phyloP scores from a whole-genome alignment of 2,888 invertebrate genomes.

The Hermodice carunculata region DNA sequence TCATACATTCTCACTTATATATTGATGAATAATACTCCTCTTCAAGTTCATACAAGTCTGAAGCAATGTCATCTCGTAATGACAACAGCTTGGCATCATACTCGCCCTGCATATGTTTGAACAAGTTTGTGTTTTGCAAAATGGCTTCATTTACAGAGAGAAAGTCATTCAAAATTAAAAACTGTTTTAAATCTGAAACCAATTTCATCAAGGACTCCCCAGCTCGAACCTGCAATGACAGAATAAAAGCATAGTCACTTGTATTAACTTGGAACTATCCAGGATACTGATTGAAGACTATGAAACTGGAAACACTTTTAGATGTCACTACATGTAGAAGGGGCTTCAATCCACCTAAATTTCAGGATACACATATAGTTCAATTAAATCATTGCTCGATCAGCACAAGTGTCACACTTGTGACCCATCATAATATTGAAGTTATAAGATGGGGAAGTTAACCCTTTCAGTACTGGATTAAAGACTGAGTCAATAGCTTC shows the following conservation, averaged over 20 bases:
- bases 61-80: constrained; percentile 93
- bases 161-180: constrained; percentile 97
- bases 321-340: too few relatives aligned
- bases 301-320: too few relatives aligned
- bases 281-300: too few relatives aligned
- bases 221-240: constrained; percentile 80
- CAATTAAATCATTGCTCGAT: too few relatives aligned
- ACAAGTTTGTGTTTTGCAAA: constrained; percentile 90
- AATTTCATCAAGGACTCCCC: constrained; percentile 97
- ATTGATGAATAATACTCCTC: constrained; percentile 84
- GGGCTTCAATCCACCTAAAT: too few relatives aligned
- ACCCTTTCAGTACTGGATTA: too few relatives aligned
- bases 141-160: constrained; percentile 98
- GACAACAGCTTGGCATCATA: constrained; percentile 94
- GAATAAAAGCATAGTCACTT: neutral
- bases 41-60: constrained; percentile 91
- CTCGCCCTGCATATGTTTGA: constrained; percentile 90
- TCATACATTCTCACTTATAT: constrained; percentile 65
- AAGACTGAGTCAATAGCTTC: too few relatives aligned
- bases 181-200: constrained; percentile 97
- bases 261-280: too few relatives aligned
- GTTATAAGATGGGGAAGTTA: too few relatives aligned
- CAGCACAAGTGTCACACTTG: too few relatives aligned
- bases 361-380: too few relatives aligned
- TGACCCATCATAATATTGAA: too few relatives aligned